A percentile compares a stretch with the other conserved stretches of the same genome.
phyloP scores from a whole-genome alignment of 2,888 invertebrate species.

The Disparrhopalites patrizii region DNA sequence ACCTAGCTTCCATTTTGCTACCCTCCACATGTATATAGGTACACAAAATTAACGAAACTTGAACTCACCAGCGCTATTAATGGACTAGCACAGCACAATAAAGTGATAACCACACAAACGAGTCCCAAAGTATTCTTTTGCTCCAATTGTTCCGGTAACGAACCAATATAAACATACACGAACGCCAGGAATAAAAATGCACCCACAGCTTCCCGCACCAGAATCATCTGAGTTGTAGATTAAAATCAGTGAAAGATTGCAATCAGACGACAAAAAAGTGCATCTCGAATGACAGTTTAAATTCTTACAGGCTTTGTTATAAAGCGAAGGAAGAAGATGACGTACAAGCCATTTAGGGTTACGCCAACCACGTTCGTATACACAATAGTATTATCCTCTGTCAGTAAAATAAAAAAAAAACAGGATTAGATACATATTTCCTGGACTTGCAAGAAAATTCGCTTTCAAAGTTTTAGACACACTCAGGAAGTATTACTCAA shows the following conservation, averaged over 20 bases:
- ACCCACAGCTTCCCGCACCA: slow-evolving; percentile 36
- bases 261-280: background rate
- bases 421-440: too few relatives aligned
- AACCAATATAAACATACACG: slow-evolving; percentile 17
- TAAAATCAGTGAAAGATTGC: background rate
- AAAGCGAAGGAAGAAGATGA: slow-evolving; percentile 37
- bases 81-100: slow-evolving; percentile 52
- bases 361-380: slow-evolving; percentile 43
- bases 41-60: background rate
- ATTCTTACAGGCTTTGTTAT: too few relatives aligned
- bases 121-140: slow-evolving; percentile 45
- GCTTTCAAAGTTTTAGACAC: too few relatives aligned
- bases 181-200: slow-evolving; percentile 29
- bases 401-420: slow-evolving; percentile 3
- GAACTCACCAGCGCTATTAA: slow-evolving; percentile 51
- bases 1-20: too few relatives aligned
- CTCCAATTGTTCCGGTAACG: slow-evolving; percentile 8
- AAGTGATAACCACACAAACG: slow-evolving; percentile 51
- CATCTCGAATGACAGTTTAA: background rate
- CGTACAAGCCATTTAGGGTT: slow-evolving; percentile 41
- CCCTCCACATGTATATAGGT: too few relatives aligned
- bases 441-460: too few relatives aligned
- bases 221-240: slow-evolving; percentile 33
- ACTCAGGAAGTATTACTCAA: too few relatives aligned
- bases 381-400: slow-evolving; percentile 17